A percentile compares a stretch with the other conserved stretches of the same genome.
Evolutionary conservation across 2,797 vertebrate genomes (phyloP).

Genomic region (Coregonus ussuriensis): DNA sequence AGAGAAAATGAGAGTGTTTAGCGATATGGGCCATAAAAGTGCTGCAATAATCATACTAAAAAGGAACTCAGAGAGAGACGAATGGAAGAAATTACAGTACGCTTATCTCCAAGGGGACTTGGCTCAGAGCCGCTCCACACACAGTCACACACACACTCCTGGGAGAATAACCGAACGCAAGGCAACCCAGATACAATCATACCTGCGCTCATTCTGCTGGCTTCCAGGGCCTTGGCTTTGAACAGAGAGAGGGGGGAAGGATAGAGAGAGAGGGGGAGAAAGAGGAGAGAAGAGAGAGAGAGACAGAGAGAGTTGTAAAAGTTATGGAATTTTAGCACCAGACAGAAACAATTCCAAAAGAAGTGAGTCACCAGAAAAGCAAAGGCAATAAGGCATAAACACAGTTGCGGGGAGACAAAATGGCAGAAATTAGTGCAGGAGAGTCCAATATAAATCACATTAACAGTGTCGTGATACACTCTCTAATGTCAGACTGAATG

Average conservation of each 20-base stretch:
- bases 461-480: too few species aligned
- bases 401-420: constrained; percentile 35
- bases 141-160: constrained; percentile 28
- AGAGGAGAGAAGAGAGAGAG: too few species aligned
- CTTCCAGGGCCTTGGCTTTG: constrained; percentile 55
- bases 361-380: constrained; percentile 70
- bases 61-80: constrained; percentile 36
- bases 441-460: too few species aligned
- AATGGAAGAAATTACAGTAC: constrained; percentile 66
- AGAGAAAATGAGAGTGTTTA: constrained; percentile 50
- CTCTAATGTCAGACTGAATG: too few species aligned
- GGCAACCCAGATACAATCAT: constrained; percentile 66
- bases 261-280: background rate
- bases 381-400: constrained; percentile 42
- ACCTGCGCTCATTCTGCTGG: constrained; percentile 58
- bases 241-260: constrained; percentile 16
- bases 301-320: background rate
- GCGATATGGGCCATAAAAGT: constrained; percentile 42
- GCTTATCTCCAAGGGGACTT: constrained; percentile 59
- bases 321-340: constrained; percentile 70
- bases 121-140: constrained; percentile 50
- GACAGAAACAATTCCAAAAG: constrained; percentile 75
- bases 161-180: constrained; percentile 49
- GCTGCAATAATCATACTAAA: constrained; percentile 53
- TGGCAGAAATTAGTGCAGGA: constrained; percentile 7